A percentile compares a stretch with the other conserved stretches of the same genome.
Conservation (phyloP, 1,140 invertebrate genomes). For the Mizuhopecten yessoensis region DNA sequence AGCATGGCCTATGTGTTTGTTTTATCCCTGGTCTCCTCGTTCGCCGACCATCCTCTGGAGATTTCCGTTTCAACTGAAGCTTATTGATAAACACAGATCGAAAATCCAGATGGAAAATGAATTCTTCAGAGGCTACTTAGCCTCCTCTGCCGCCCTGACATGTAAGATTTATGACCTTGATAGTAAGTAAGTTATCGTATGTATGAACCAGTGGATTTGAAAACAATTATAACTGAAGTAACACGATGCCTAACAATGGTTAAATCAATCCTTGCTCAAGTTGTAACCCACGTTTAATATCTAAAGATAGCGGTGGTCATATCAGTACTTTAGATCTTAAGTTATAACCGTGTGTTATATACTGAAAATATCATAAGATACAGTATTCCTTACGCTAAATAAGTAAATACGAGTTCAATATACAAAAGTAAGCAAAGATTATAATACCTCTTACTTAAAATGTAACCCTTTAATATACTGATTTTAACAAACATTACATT, state of each 20-base stretch:
- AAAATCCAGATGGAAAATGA: not conserved
- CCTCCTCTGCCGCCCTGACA: not conserved
- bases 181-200: not conserved
- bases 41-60: not conserved
- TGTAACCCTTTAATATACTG: too few relatives aligned
- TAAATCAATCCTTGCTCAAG: not conserved
- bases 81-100: not conserved
- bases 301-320: too few relatives aligned
- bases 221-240: not conserved
- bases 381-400: too few relatives aligned
- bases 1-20: not conserved
- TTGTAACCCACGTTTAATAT: too few relatives aligned
- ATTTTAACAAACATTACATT: too few relatives aligned
- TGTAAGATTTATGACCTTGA: not conserved
- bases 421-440: too few relatives aligned
- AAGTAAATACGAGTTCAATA: too few relatives aligned
- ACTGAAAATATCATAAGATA: too few relatives aligned
- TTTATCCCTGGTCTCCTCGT: not conserved
- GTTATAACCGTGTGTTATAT: too few relatives aligned
- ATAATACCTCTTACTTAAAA: too few relatives aligned
- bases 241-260: not conserved
- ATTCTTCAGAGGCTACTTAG: constrained; percentile 26
- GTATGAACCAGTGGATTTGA: not conserved
- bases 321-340: too few relatives aligned
- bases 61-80: constrained; percentile 11